These are phyloP conservation scores for Ligdia adustata DNA, from an alignment of 2,888 invertebrate species.

Conservation along the genomic window DNA sequence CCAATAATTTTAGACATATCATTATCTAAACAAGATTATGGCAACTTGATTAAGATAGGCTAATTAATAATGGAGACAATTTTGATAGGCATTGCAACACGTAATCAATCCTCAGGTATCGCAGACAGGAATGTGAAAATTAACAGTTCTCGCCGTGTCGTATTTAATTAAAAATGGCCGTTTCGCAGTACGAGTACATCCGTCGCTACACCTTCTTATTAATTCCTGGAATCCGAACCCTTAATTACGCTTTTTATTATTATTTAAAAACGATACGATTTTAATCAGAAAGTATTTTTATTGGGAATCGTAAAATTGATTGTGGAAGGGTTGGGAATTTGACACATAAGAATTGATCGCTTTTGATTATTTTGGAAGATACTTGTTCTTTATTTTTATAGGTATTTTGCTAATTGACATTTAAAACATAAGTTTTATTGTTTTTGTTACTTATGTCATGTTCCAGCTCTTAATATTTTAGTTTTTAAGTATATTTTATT, in stretches of 20 bases:
- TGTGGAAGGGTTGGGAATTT: background rate
- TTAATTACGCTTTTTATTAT: constrained; percentile 16
- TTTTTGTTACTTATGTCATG: no score
- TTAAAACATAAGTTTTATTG: no score
- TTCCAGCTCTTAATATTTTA: no score
- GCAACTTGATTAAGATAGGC: background rate
- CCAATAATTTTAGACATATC: no score
- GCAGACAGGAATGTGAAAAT: constrained; percentile 60
- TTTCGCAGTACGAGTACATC: constrained; percentile 35
- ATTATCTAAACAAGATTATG: no score
- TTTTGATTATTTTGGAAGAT: no score
- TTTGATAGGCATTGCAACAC: constrained; percentile 27
- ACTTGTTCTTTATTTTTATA: no score
- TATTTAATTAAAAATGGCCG: constrained; percentile 59
- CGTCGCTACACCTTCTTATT: constrained; percentile 36
- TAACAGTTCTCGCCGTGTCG: constrained; percentile 54
- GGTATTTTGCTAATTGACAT: no score
- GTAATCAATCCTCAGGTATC: constrained; percentile 41
- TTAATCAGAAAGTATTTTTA: constrained; percentile 10
- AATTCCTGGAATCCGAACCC: constrained; percentile 30
- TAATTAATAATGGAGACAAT: background rate
- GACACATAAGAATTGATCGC: no score
- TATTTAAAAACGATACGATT: constrained; percentile 11
- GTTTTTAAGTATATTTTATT: no score
- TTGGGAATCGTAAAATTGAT: constrained; percentile 1